phyloP scores from a whole-genome alignment of 1,140 invertebrate genomes.

The Pseudomyrmex pallidus region DNA sequence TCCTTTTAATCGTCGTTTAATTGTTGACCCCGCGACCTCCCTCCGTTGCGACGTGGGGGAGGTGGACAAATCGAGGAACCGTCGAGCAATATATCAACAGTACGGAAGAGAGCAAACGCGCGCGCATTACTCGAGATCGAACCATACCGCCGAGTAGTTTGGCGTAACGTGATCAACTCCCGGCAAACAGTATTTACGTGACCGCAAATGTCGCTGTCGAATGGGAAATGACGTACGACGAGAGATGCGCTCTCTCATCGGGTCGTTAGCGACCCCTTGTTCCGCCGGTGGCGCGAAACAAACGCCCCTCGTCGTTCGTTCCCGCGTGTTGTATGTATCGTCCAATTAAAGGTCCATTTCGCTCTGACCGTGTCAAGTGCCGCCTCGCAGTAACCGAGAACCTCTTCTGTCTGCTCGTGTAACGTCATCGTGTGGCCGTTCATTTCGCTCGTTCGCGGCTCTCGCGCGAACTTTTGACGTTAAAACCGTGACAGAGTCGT shows the following conservation, averaged over 20 bases:
- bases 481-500: slow-evolving; percentile 9
- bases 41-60: background rate
- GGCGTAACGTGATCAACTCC: slow-evolving; percentile 32
- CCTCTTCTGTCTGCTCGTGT: slow-evolving; percentile 18
- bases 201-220: slow-evolving; percentile 56
- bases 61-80: background rate
- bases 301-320: slow-evolving; percentile 42
- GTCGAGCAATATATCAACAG: slow-evolving; percentile 33
- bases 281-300: slow-evolving; percentile 58
- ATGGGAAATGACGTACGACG: slow-evolving; percentile 60
- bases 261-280: slow-evolving; percentile 69
- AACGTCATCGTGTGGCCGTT: background rate
- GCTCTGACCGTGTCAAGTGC: slow-evolving; percentile 12
- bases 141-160: slow-evolving; percentile 17
- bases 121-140: slow-evolving; percentile 27
- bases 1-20: slow-evolving; percentile 7
- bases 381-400: slow-evolving; percentile 19
- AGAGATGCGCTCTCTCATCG: slow-evolving; percentile 32
- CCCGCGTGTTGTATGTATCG: slow-evolving; percentile 23
- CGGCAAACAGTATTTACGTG: slow-evolving; percentile 40
- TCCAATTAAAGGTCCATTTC: slow-evolving; percentile 61
- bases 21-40: no score
- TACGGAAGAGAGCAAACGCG: slow-evolving; percentile 8
- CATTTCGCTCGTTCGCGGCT: background rate
- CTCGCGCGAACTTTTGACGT: slow-evolving; percentile 39